Conservation (phyloP, 2,797 vertebrate species). For the Tachyglossus aculeatus region DNA sequence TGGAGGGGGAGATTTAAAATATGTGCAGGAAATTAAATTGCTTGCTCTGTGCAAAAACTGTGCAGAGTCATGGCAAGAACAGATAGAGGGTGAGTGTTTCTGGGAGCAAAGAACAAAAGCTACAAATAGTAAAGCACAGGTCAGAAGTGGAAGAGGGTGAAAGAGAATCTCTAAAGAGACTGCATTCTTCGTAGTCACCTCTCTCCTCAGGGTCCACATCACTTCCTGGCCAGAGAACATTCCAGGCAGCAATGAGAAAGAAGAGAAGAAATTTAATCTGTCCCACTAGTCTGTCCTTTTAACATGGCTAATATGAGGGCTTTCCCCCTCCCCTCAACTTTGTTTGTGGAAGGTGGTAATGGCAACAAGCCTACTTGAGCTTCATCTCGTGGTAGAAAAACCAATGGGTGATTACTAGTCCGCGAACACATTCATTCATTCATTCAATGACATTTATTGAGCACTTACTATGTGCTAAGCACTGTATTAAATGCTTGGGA, state of each 20-base stretch:
- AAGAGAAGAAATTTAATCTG: background rate
- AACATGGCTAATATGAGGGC: background rate
- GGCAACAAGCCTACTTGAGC: background rate
- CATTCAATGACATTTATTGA: too few species aligned
- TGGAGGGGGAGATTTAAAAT: background rate
- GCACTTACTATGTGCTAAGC: too few species aligned
- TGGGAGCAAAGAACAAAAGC: background rate
- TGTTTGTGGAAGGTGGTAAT: background rate
- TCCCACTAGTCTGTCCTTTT: slow-evolving; percentile 22
- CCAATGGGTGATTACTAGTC: background rate
- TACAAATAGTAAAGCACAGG: background rate
- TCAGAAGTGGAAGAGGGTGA: background rate
- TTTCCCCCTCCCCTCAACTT: background rate
- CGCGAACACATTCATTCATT: background rate
- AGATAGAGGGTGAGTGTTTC: slow-evolving; percentile 1
- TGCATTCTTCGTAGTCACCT: background rate
- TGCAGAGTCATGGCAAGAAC: background rate
- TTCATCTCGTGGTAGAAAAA: background rate
- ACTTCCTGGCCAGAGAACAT: background rate
- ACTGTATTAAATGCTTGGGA: too few species aligned
- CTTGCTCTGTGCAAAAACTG: slow-evolving; percentile 34
- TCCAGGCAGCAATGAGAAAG: background rate
- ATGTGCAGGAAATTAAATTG: slow-evolving; percentile 36
- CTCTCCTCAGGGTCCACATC: slow-evolving; percentile 9
- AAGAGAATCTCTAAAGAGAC: background rate